These are phyloP conservation scores for Meandrina meandrites DNA, from an alignment of 92 coral and sea anemone species.

Conservation along the genomic window DNA sequence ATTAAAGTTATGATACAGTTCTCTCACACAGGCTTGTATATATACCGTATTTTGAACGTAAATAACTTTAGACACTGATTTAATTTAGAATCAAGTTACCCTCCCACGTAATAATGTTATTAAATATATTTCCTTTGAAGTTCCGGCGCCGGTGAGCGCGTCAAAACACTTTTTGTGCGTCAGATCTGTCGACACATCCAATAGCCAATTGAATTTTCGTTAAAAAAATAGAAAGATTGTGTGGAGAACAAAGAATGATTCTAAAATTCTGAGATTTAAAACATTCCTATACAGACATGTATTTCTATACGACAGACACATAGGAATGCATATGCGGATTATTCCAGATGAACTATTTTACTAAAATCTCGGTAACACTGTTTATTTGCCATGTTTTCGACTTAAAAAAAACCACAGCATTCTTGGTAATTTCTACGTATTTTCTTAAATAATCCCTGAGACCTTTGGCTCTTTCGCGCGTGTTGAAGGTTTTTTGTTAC, in stretches of 20 bases:
- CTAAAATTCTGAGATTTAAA: no score
- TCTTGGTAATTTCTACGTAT: background rate
- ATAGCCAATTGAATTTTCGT: no score
- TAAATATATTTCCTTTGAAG: background rate
- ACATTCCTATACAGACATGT: background rate
- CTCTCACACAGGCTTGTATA: background rate
- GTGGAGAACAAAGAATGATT: background rate
- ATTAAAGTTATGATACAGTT: background rate
- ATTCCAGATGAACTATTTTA: no score
- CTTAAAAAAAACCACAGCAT: background rate
- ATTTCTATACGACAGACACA: no score
- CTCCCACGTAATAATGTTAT: background rate
- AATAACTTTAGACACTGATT: background rate
- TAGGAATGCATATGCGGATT: no score
- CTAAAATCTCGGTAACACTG: no score
- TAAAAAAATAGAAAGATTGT: no score
- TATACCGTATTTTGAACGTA: background rate
- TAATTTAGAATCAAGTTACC: background rate
- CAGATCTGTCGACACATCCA: no score
- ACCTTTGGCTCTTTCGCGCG: background rate
- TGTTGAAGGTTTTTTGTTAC: background rate
- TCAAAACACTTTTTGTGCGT: no score
- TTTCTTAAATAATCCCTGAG: background rate
- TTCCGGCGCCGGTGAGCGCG: no score
- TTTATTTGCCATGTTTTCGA: background rate